phyloP scores from a whole-genome alignment of 2,888 invertebrate genomes.

The Hybos culiciformis region DNA sequence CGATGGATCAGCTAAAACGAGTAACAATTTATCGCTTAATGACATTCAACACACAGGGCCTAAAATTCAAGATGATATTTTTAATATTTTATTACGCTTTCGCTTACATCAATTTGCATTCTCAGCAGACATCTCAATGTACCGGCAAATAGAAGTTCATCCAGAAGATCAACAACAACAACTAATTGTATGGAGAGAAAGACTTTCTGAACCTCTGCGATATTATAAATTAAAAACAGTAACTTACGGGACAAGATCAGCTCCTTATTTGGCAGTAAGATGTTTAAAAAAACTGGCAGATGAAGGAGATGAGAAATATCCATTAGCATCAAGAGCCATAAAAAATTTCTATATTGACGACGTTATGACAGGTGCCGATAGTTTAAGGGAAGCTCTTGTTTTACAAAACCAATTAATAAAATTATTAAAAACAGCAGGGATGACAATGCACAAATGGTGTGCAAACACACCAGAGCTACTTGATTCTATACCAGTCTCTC shows the following conservation, averaged over 20 bases:
- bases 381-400: conserved; percentile 8
- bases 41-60: conserved; percentile 8
- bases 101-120: conserved; percentile 10
- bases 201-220: too few relatives aligned
- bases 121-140: conserved; percentile 11
- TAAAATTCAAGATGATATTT: conserved; percentile 7
- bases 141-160: conserved; percentile 8
- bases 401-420: conserved; percentile 8
- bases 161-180: conserved; percentile 8
- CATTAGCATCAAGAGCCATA: conserved; percentile 10
- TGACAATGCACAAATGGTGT: too few relatives aligned
- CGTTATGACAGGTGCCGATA: conserved; percentile 13
- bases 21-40: conserved; percentile 7
- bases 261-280: conserved; percentile 16
- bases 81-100: conserved; percentile 7
- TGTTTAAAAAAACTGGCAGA: conserved; percentile 12
- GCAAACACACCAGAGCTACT: conserved; percentile 5
- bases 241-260: conserved; percentile 14
- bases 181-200: conserved; percentile 12
- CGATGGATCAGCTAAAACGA: conserved; percentile 6
- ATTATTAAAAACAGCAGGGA: conserved; percentile 6
- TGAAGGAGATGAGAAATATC: conserved; percentile 9
- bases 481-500: conserved; percentile 4
- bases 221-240: neutral
- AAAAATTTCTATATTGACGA: conserved; percentile 16